Evolutionary conservation across 2,797 vertebrate species (phyloP).

Genomic region (Poeciliopsis turneri): DNA sequence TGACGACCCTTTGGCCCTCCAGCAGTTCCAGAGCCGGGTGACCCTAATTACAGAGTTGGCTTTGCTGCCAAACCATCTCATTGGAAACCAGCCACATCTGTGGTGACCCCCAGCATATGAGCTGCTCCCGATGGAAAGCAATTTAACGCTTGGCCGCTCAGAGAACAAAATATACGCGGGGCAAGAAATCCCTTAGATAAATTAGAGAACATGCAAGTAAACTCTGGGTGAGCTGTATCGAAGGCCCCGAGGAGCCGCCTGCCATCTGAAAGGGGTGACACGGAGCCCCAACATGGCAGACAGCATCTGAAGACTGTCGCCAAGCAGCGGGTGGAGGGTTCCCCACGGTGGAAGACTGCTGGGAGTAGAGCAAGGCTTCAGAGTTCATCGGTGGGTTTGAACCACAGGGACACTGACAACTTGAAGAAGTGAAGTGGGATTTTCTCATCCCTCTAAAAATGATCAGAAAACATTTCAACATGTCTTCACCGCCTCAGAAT

Average conservation of each 20-base stretch:
- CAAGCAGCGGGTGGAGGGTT: slow-evolving; percentile 64
- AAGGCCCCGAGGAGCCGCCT: slow-evolving; percentile 70
- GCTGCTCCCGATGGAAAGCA: slow-evolving; percentile 86
- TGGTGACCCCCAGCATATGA: slow-evolving; percentile 77
- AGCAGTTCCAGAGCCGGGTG: slow-evolving; percentile 52
- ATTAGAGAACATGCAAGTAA: slow-evolving; percentile 80
- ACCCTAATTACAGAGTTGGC: slow-evolving; percentile 76
- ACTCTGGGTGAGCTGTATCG: slow-evolving; percentile 75
- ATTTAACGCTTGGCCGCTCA: slow-evolving; percentile 87
- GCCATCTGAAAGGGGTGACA: slow-evolving; percentile 75
- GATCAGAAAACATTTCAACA: neutral
- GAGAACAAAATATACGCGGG: slow-evolving; percentile 82
- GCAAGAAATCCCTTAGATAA: slow-evolving; percentile 82
- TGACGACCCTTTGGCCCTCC: slow-evolving; percentile 49
- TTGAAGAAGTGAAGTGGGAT: slow-evolving; percentile 1
- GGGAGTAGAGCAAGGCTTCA: slow-evolving; percentile 30
- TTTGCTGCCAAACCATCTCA: slow-evolving; percentile 74
- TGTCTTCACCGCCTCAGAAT: neutral
- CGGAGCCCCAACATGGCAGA: slow-evolving; percentile 66
- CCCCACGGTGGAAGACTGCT: slow-evolving; percentile 33
- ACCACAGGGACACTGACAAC: slow-evolving; percentile 15
- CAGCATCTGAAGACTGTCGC: slow-evolving; percentile 69
- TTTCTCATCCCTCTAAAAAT: neutral
- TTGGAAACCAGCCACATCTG: slow-evolving; percentile 73
- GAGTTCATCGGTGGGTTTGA: slow-evolving; percentile 15